Percentiles rank a stretch among this genome's conserved stretches.
Evolutionary conservation across 2,888 invertebrate genomes (phyloP).

Genomic region (Tenthredo amoena): DNA sequence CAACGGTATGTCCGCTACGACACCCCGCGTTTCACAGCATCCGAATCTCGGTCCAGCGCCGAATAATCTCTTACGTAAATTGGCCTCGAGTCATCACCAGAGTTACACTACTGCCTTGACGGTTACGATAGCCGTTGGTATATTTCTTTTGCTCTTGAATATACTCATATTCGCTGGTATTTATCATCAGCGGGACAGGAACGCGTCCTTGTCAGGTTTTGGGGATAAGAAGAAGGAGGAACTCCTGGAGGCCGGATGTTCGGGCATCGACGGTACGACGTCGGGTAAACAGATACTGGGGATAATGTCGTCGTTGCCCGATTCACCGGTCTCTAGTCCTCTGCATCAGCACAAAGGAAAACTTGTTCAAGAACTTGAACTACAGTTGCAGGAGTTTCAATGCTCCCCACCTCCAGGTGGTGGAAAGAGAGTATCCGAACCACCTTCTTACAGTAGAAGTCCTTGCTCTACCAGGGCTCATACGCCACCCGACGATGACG

Average conservation of each 20-base stretch:
- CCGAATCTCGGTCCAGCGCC: slow-evolving; percentile 81
- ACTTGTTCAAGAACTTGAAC: slow-evolving; percentile 79
- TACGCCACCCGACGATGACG: slow-evolving; percentile 75
- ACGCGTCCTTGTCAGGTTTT: slow-evolving; percentile 73
- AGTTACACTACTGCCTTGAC: slow-evolving; percentile 94
- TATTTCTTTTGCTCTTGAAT: slow-evolving; percentile 89
- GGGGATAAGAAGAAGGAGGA: slow-evolving; percentile 89
- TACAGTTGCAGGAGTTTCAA: slow-evolving; percentile 83
- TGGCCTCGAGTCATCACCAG: slow-evolving; percentile 91
- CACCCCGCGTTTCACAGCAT: slow-evolving; percentile 64
- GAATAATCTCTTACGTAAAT: slow-evolving; percentile 86
- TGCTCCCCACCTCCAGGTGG: slow-evolving; percentile 80
- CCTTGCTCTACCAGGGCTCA: slow-evolving; percentile 65
- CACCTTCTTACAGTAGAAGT: slow-evolving; percentile 70
- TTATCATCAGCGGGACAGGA: slow-evolving; percentile 88
- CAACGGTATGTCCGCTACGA: slow-evolving; percentile 72
- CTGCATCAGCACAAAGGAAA: slow-evolving; percentile 71
- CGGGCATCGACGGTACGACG: slow-evolving; percentile 81
- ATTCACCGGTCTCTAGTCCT: slow-evolving; percentile 69
- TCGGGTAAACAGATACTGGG: slow-evolving; percentile 73
- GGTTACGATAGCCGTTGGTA: slow-evolving; percentile 92
- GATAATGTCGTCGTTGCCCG: slow-evolving; percentile 65
- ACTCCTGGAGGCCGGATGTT: slow-evolving; percentile 86
- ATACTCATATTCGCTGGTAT: slow-evolving; percentile 94
- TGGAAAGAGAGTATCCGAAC: slow-evolving; percentile 71